Base-by-base conservation (phyloP, 2,113 vertebrate species). In the Gymnocephalus cernua region DNA sequence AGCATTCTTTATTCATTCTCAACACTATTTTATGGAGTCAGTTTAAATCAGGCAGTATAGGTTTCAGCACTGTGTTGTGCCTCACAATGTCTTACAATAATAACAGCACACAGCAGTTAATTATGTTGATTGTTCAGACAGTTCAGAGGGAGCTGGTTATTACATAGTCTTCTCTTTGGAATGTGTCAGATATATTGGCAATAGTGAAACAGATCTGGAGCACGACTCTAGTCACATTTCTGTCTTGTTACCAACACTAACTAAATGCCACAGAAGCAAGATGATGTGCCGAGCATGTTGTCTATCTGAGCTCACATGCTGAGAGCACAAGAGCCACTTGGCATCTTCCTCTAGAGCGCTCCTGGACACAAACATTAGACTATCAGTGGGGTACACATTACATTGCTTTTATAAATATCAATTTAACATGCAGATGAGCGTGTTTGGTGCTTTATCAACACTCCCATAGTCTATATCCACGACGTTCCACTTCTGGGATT, bases 281-380 rank as follows among this genome's bases (percentile, higher is more conserved):
- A 80, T 32, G 61, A 83, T 51, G 71, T 18, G 63, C 23, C 13
- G 56, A 59, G 74, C 69, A 62, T 66, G 73, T 83, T 83, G 82
- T 74, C 77, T 53, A 5, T 35, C 53, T 54, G 54, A 69, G 79
- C 77, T 56, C 27, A 54, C 79, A 76, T 72, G 78, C 86, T 83
- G 74, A 77, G 82, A 82, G 64, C 91, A 70, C 76, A 79, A 81
- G 80, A 82, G 65, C 29, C 65, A 71, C 76, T 89, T 69, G 67
- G n/a, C 70, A 59, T 82, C 71, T 54, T 70, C 72, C 72, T 77
- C 67, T 65, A 27, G 56, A 29, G 74, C 80, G 53, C 79, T 79
- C 77, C 74, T 72, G 69, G 76, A 85, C 75, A 77, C 64, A 80
- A 80, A 80, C 84, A 76, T 72, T 35, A 84, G 18, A 51, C 48